Percentiles rank a stretch among this genome's conserved stretches.
These are phyloP conservation scores for Muscicapa striata DNA, from an alignment of 2,797 vertebrate species.

Conservation along the genomic window DNA sequence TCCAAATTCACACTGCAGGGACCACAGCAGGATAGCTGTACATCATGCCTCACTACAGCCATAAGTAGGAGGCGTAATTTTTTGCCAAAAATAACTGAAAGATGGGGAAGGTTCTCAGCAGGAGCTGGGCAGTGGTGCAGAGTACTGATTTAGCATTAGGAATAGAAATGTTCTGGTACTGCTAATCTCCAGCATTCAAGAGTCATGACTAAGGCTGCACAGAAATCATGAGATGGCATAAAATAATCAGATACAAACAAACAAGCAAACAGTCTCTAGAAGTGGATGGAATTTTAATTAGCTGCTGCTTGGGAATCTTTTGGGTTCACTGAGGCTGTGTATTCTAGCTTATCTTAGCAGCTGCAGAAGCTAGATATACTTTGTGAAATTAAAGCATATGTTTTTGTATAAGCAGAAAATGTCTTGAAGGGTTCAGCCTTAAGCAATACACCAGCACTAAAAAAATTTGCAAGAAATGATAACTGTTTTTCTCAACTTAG, in stretches of 20 bases:
- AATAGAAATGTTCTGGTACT: not conserved
- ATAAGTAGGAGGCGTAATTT: not conserved
- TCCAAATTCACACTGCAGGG: not conserved
- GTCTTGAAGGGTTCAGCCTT: not conserved
- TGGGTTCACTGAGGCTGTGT: not conserved
- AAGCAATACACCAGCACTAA: not conserved
- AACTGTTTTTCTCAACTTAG: not conserved
- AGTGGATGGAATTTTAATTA: not conserved
- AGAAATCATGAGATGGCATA: not conserved
- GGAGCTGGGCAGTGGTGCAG: not conserved
- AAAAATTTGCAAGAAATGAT: not conserved
- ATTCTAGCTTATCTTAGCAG: not conserved
- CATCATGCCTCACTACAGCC: not conserved
- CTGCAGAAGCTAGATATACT: not conserved
- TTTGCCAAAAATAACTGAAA: not conserved
- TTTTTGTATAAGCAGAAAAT: not conserved
- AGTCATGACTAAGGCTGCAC: not conserved
- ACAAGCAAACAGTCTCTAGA: not conserved
- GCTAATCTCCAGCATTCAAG: not conserved
- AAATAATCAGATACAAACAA: slow-evolving; percentile 22
- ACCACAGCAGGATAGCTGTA: not conserved
- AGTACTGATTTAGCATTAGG: not conserved
- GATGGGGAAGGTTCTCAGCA: not conserved
- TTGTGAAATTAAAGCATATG: not conserved
- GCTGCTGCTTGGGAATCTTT: not conserved